Evolutionary conservation across 2,113 vertebrate genomes (phyloP).

Genomic region (Mormyrus iriodes): DNA sequence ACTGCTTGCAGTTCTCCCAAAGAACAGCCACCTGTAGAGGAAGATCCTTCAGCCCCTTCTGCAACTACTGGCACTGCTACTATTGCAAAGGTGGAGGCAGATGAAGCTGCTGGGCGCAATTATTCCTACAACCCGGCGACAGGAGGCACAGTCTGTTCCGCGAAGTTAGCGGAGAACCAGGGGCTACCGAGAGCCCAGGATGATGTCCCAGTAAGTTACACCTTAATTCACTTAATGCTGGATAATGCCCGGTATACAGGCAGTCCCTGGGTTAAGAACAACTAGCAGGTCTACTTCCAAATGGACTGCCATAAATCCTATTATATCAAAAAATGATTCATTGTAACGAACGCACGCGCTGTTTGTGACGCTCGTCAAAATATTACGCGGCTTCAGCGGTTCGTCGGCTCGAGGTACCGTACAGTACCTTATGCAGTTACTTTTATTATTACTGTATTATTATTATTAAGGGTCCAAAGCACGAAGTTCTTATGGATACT

Average conservation of each 20-base stretch:
- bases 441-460: too few species aligned
- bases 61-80: conserved; percentile 44
- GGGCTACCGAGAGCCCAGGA: background rate
- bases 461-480: too few species aligned
- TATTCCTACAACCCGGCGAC: conserved; percentile 27
- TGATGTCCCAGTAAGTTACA: conserved; percentile 39
- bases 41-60: conserved; percentile 11
- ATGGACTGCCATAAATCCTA: too few species aligned
- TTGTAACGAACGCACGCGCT: too few species aligned
- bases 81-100: conserved; percentile 68
- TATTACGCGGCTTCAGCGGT: too few species aligned
- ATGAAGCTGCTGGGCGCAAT: conserved; percentile 61
- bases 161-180: background rate
- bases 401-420: too few species aligned
- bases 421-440: too few species aligned
- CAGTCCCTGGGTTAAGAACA: too few species aligned
- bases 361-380: too few species aligned
- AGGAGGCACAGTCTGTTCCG: background rate
- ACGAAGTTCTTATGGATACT: too few species aligned
- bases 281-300: too few species aligned
- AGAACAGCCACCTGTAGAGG: background rate
- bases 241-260: background rate
- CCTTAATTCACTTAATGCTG: background rate
- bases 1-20: background rate
- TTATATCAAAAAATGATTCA: too few species aligned